These are phyloP conservation scores for Cheilosia vulpina DNA, from an alignment of 2,888 invertebrate species.

Conservation along the genomic window DNA sequence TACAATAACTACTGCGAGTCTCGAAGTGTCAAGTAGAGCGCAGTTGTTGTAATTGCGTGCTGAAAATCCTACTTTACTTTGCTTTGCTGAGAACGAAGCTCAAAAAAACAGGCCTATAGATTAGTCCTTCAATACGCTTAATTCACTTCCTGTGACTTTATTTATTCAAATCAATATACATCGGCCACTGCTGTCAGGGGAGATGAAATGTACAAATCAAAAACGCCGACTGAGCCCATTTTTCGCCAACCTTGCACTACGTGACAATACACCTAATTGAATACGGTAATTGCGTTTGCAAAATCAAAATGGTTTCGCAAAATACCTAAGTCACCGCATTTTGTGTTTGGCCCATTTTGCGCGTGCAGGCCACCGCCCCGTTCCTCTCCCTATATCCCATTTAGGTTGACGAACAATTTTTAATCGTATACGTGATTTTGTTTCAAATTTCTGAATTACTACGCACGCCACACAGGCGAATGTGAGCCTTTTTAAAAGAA, in stretches of 20 bases:
- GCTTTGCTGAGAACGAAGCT: too few relatives aligned
- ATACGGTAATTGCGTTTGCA: slow-evolving; percentile 39
- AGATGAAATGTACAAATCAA: slow-evolving; percentile 6
- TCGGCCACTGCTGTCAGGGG: too few relatives aligned
- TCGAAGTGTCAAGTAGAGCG: too few relatives aligned
- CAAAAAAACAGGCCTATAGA: too few relatives aligned
- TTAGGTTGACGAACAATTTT: slow-evolving; percentile 59
- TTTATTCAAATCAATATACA: too few relatives aligned
- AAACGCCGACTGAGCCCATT: slow-evolving; percentile 16
- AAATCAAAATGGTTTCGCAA: slow-evolving; percentile 50
- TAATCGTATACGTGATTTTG: slow-evolving; percentile 70
- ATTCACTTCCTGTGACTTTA: too few relatives aligned
- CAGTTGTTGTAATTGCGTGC: too few relatives aligned
- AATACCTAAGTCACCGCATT: slow-evolving; percentile 61
- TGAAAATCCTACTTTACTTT: too few relatives aligned
- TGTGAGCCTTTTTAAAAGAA: slow-evolving; percentile 17
- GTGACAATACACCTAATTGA: slow-evolving; percentile 63
- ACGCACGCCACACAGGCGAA: slow-evolving; percentile 31
- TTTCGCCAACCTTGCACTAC: slow-evolving; percentile 49
- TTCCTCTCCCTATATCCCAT: not conserved
- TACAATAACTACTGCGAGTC: too few relatives aligned
- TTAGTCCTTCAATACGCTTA: too few relatives aligned
- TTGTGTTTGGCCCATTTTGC: slow-evolving; percentile 26
- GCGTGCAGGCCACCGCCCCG: slow-evolving; percentile 12
- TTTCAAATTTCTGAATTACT: slow-evolving; percentile 58